Percentiles rank a stretch among this genome's conserved stretches.
These are phyloP conservation scores for Drosophila elegans DNA, from an alignment of 1,140 invertebrate genomes.

Conservation along the genomic window DNA sequence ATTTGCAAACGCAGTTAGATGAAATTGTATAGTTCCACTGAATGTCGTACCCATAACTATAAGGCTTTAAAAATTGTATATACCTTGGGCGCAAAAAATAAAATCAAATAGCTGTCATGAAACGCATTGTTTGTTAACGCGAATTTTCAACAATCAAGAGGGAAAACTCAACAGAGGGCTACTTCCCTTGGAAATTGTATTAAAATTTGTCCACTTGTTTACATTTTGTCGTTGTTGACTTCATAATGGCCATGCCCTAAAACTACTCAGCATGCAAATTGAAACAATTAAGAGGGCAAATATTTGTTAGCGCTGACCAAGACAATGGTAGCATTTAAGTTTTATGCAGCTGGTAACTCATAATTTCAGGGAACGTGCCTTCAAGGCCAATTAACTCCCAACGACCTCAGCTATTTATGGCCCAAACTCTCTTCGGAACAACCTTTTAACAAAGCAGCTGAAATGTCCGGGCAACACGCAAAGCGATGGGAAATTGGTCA, in stretches of 20 bases:
- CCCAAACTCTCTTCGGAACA: slow-evolving; percentile 19
- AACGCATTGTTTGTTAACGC: neutral
- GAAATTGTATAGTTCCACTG: slow-evolving; percentile 14
- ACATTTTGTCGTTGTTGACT: slow-evolving; percentile 7
- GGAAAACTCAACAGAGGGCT: too few species aligned
- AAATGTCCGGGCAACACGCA: slow-evolving; percentile 34
- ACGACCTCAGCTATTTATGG: slow-evolving; percentile 48
- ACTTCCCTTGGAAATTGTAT: slow-evolving; percentile 20
- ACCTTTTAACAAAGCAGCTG: slow-evolving; percentile 30
- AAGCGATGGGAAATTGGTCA: slow-evolving; percentile 28
- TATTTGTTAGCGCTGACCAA: slow-evolving; percentile 31
- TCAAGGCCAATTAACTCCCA: slow-evolving; percentile 56
- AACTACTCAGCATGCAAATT: slow-evolving; percentile 55
- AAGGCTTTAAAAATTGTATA: neutral
- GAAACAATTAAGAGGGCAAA: slow-evolving; percentile 40
- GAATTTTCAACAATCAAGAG: neutral
- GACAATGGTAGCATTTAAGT: slow-evolving; percentile 27
- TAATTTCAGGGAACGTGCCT: slow-evolving; percentile 37
- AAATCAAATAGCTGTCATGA: neutral
- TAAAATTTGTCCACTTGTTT: slow-evolving; percentile 25
- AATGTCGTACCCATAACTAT: slow-evolving; percentile 12
- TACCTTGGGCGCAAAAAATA: neutral
- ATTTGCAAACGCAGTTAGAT: slow-evolving; percentile 51
- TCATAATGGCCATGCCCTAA: slow-evolving; percentile 8
- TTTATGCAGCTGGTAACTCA: slow-evolving; percentile 42